Base-by-base conservation (phyloP, 1,140 invertebrate genomes). In the Zeugodacus cucurbitae region DNA sequence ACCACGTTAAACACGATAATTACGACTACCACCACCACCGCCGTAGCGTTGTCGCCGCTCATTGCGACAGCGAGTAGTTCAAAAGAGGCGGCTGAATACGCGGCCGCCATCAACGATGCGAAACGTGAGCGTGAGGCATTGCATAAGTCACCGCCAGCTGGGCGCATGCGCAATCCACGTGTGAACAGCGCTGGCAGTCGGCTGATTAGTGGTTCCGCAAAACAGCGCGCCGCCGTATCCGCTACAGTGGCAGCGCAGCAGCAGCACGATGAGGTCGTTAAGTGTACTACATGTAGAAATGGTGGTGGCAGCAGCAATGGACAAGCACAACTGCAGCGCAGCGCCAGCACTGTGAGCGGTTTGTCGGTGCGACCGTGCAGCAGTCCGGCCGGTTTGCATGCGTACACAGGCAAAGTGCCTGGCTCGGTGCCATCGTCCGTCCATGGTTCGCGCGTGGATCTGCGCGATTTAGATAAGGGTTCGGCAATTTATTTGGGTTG, bases 351-450 rank as follows among this genome's bases (percentile, higher is more conserved):
- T 0, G 94, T 95, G 1, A 95, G 95, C 54, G 93, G 94, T 7
- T 94, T 95, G 58, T 88, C 90, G 10, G 90, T 92, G 82, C 94
- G 96, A 87, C 96, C 96, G 2, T 93, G 96, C 70, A 96, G 96
- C 32, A 96, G 96, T 64, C 96, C 96, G 0, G 96, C 96, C 17
- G 96, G 96, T 11, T 94, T 97, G 32, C 95, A 96, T 90, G 96
- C 96, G 89, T 97, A 96, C 90, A 96, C 96, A 87, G 96, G 96
- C 93, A 74, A 41, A 70, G 44, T 87, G n/a, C 29, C 48, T 93
- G 94, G 94, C 88, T 95, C 95, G 37, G 94, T 95, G 20, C 95
- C 95, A 59, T 95, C 95, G 54, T 95, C 95, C 67, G 95, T 96
- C 86, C 95, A 96, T 22, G 94, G 95, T 48, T 97, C 96, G 11